A percentile compares a stretch with the other conserved stretches of the same genome.
Evolutionary conservation across 2,888 invertebrate genomes (phyloP).

Genomic region (Dasypogon diadema): DNA sequence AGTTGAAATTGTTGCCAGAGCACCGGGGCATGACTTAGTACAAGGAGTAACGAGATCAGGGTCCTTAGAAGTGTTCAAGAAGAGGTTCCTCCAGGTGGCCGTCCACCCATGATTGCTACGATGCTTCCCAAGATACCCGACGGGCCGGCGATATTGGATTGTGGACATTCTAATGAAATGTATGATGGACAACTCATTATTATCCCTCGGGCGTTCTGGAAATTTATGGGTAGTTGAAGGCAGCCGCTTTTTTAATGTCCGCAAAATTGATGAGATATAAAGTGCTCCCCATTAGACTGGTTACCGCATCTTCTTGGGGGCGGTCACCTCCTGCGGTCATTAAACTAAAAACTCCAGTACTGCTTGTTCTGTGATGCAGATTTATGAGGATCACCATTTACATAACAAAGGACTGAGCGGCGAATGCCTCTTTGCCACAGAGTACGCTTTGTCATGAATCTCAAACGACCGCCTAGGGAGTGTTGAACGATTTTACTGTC

Average conservation of each 20-base stretch:
- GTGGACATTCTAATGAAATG: constrained; percentile 48
- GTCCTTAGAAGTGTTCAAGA: not conserved
- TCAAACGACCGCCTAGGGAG: not conserved
- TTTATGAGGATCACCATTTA: constrained; percentile 23
- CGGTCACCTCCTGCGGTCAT: constrained; percentile 27
- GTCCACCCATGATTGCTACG: constrained; percentile 18
- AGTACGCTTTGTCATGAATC: not conserved
- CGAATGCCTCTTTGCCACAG: not conserved
- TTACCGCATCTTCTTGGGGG: constrained; percentile 35
- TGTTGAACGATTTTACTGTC: not conserved
- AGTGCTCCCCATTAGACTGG: constrained; percentile 26
- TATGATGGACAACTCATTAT: constrained; percentile 55
- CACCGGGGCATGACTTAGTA: not conserved
- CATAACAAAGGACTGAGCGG: constrained; percentile 32
- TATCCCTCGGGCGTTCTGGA: constrained; percentile 49
- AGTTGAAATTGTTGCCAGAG: constrained; percentile 13
- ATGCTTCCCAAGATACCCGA: constrained; percentile 19
- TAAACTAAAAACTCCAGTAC: not conserved
- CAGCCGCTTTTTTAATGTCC: constrained; percentile 4
- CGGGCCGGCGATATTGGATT: constrained; percentile 7
- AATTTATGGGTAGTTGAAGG: constrained; percentile 46
- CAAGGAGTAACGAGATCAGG: constrained; percentile 17
- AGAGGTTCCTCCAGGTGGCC: constrained; percentile 11
- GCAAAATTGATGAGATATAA: constrained; percentile 35
- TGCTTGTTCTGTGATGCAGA: constrained; percentile 13